Percentiles rank a stretch among this genome's conserved stretches.
phyloP scores from a whole-genome alignment of 2,888 invertebrate genomes.

The Acleris laterana region DNA sequence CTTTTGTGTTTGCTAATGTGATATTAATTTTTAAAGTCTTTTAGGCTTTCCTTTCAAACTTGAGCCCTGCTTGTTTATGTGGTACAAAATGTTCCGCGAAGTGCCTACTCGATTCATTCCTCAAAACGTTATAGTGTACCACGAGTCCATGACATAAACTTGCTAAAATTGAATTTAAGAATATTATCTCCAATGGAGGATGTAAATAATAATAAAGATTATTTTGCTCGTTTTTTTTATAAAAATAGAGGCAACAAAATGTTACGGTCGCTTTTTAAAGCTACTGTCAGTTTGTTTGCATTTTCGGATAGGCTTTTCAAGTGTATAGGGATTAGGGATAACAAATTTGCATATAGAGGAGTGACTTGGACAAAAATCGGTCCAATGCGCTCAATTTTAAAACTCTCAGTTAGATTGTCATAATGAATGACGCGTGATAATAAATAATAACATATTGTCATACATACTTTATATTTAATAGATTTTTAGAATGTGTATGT shows the following conservation, averaged over 20 bases:
- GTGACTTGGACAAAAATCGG: background rate
- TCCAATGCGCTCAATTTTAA: slow-evolving; percentile 12
- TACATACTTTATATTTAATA: slow-evolving; percentile 42
- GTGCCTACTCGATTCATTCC: slow-evolving; percentile 9
- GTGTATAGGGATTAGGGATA: no score
- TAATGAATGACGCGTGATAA: slow-evolving; percentile 56
- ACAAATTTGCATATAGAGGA: no score
- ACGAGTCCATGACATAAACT: no score
- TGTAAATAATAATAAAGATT: background rate
- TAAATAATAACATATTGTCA: slow-evolving; percentile 46
- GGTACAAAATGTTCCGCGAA: slow-evolving; percentile 3
- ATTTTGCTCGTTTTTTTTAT: background rate
- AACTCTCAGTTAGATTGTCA: slow-evolving; percentile 53
- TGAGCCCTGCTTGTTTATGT: slow-evolving; percentile 1
- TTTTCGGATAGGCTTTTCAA: slow-evolving; percentile 11
- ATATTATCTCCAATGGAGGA: background rate
- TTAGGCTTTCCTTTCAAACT: slow-evolving; percentile 11
- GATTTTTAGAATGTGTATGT: slow-evolving; percentile 47
- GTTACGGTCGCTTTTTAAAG: background rate
- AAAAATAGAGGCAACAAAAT: background rate
- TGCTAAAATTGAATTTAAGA: no score
- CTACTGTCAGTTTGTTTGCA: slow-evolving; percentile 18
- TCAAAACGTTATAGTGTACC: slow-evolving; percentile 7
- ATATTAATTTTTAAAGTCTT: slow-evolving; percentile 35
- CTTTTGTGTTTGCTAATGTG: slow-evolving; percentile 35